These are phyloP conservation scores for Cyprinodon tularosa DNA, from an alignment of 2,113 vertebrate species.

Conservation along the genomic window DNA sequence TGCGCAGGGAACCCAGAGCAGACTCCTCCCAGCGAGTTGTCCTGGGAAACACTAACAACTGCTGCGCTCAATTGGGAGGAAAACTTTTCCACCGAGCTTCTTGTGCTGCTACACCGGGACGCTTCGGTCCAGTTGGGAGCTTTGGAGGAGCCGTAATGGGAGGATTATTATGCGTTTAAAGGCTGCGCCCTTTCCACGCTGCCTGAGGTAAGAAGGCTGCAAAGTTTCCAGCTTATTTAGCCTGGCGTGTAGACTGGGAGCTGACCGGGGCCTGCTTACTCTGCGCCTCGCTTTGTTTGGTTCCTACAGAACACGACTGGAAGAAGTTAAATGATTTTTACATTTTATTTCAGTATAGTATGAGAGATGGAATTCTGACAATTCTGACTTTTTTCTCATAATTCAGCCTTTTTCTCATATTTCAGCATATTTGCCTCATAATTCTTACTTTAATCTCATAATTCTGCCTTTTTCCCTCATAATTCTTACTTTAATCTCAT, in stretches of 20 bases:
- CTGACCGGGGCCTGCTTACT: not conserved
- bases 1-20: not conserved
- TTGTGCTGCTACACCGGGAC: not conserved
- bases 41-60: conserved; percentile 78
- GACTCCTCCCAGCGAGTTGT: conserved; percentile 69
- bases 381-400: no score
- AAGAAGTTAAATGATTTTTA: no score
- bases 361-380: no score
- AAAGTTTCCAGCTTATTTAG: not conserved
- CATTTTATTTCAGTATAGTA: no score
- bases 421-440: no score
- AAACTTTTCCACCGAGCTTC: not conserved
- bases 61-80: not conserved
- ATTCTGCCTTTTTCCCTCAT: no score
- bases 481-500: no score
- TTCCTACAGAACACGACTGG: not conserved
- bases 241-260: not conserved
- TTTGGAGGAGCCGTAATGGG: not conserved
- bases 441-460: no score
- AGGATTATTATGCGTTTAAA: conserved; percentile 64
- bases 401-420: no score
- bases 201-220: conserved; percentile 66
- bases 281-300: not conserved
- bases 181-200: conserved; percentile 42
- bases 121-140: not conserved